Conservation (phyloP, 2,113 vertebrate genomes). For the Mirza zaza region DNA sequence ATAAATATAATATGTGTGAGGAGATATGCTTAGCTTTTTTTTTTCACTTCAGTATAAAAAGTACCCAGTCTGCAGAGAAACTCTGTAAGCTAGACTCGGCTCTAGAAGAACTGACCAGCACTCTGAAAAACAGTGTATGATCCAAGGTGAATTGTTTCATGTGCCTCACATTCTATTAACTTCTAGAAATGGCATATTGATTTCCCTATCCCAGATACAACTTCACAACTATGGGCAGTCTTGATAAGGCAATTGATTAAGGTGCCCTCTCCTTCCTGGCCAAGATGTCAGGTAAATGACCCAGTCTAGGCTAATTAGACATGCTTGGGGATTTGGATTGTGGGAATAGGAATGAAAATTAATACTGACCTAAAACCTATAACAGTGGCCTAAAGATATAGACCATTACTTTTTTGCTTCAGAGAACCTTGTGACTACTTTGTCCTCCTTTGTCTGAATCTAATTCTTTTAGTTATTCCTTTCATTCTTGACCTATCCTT, state of each 20-base stretch:
- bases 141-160: neutral
- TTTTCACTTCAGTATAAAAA: neutral
- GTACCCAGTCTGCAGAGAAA: neutral
- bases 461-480: neutral
- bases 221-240: neutral
- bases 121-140: neutral
- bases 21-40: neutral
- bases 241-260: neutral
- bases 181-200: conserved; percentile 23
- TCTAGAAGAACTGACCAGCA: neutral
- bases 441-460: neutral
- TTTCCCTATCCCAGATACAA: neutral
- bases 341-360: neutral
- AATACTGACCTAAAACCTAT: neutral
- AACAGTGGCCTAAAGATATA: neutral
- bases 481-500: neutral
- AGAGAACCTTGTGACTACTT: neutral
- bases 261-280: neutral
- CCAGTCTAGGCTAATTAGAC: neutral
- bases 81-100: neutral
- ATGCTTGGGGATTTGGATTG: neutral
- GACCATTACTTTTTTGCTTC: neutral
- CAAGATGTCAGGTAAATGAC: neutral
- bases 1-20: neutral
- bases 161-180: neutral